Conservation (phyloP, 1,140 invertebrate genomes). For the Macrobrachium rosenbergii region DNA sequence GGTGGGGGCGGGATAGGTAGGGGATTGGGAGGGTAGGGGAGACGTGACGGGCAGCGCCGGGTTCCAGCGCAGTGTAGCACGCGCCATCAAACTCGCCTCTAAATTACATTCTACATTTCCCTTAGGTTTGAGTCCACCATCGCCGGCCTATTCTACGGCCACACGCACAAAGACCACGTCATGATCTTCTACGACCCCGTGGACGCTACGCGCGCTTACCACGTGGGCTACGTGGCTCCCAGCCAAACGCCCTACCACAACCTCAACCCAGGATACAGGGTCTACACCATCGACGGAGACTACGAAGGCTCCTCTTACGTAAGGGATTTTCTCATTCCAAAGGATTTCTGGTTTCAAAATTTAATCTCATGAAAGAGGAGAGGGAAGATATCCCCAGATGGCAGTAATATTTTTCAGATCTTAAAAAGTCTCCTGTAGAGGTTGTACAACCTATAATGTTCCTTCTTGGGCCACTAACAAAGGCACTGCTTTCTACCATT, state of each 20-base stretch:
- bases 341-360: slow-evolving; percentile 43
- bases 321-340: slow-evolving; percentile 67
- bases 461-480: too few species aligned
- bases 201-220: slow-evolving; percentile 84
- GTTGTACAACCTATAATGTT: too few species aligned
- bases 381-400: too few species aligned
- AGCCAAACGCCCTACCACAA: slow-evolving; percentile 93
- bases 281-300: slow-evolving; percentile 96
- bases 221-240: slow-evolving; percentile 91
- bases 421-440: too few species aligned
- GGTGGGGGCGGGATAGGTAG: too few species aligned
- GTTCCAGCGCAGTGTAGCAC: too few species aligned
- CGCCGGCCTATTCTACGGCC: slow-evolving; percentile 93
- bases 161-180: slow-evolving; percentile 95
- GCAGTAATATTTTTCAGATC: too few species aligned
- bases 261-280: slow-evolving; percentile 94
- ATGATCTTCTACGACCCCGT: slow-evolving; percentile 91
- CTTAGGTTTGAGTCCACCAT: slow-evolving; percentile 93
- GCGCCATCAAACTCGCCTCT: too few species aligned
- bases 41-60: too few species aligned
- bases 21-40: too few species aligned
- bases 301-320: slow-evolving; percentile 86
- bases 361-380: not conserved
- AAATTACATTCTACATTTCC: slow-evolving; percentile 33
- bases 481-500: too few species aligned